Evolutionary conservation across 1,140 invertebrate genomes (phyloP), one percentile per base, ranked within the genome.

Genomic region (Battus philenor): DNA sequence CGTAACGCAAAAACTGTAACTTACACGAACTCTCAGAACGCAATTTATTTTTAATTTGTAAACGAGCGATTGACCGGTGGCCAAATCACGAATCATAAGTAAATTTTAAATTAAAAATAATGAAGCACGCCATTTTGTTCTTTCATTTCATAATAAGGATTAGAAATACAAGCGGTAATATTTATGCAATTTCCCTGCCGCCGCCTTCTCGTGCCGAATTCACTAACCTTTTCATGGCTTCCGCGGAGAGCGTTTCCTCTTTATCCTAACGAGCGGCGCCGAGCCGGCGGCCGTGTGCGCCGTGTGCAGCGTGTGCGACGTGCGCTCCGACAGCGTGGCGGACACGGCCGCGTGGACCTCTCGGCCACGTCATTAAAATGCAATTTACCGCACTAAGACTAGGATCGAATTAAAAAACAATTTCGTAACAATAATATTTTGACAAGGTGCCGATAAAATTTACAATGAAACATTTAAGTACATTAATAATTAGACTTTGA

Each of bases 381-480:
- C 66, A 70, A 65, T 77, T 76, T 81, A 84, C 68, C 60, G 69
- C 68, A 76, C 76, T 84, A 84, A 74, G 80, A 85, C 80, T 85
- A 84, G 80, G 73, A 66, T 75, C 80, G n/a, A 60, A 81, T 76
- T 78, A 72, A 83, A n/a, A n/a, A 80, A 74, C 75, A 80, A 75
- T 68, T 77, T 60, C 48, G 50, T 79, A 80, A 82, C 62, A 63
- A 76, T 78, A 78, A 65, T n/a, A n/a, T 64, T 72, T 70, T 60
- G 57, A 68, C 68, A 63, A 79, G 63, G 80, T 84, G 80, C 76
- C 64, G 60, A 70, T 64, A 75, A 73, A 80, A 78, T 85, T 82
- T 81, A 82, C 76, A 85, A 77, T 79, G 75, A 82, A 79, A 41
- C 77, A 70, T 80, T 84, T 85, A 83, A 85, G 79, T 83, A 83